Evolutionary conservation across 1,140 invertebrate genomes (phyloP), one percentile per base, ranked within the genome.

Genomic region (Caenorhabditis latens): DNA sequence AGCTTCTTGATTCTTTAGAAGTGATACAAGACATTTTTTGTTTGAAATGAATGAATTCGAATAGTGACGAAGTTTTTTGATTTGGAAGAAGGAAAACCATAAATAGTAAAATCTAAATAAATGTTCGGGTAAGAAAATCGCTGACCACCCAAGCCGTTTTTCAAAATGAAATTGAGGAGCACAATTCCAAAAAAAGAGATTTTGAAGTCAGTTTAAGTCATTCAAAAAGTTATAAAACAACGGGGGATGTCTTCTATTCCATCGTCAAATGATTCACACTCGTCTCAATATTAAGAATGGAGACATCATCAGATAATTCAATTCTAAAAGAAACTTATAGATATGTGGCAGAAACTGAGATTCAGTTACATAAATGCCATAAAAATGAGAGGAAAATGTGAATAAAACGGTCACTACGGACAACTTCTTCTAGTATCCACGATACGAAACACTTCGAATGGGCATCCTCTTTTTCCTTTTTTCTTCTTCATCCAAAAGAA

Each of bases 391-490:
- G 13, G 32, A 71, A 46, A 71, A 43, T 1, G 32, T 32, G 16
- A 32, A 46, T 71, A 46, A 71, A 43, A 46, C 42, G 65, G 65
- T 71, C 42, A 71, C 65, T 46, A 14, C 19, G 65, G 65, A 71
- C 65, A 71, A 71, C 65, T 46, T 14, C 14, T 43, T 43, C 11
- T 14, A 32, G 65, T 43, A 71, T 46, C 65, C 14, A 71, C 65
- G 65, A 71, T 71, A 71, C 65, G 65, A 63, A 63, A 63, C 32
- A 63, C 55, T 58, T 0, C 13, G 55, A 63, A 63, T 63, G 61
- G 61, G 61, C 61, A 63, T 63, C 14, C 61, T 21, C 61, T 32
- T 16, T 53, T 16, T 63, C 14, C 61, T 21, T 24, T 32, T 16
- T 53, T 16, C 50, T 53, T 53, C 50, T 53, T 53, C 16, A 3